Percentiles rank a stretch among this genome's conserved stretches.
Evolutionary conservation across 2,888 invertebrate genomes (phyloP).

Genomic region (Pyrochroa serraticornis): DNA sequence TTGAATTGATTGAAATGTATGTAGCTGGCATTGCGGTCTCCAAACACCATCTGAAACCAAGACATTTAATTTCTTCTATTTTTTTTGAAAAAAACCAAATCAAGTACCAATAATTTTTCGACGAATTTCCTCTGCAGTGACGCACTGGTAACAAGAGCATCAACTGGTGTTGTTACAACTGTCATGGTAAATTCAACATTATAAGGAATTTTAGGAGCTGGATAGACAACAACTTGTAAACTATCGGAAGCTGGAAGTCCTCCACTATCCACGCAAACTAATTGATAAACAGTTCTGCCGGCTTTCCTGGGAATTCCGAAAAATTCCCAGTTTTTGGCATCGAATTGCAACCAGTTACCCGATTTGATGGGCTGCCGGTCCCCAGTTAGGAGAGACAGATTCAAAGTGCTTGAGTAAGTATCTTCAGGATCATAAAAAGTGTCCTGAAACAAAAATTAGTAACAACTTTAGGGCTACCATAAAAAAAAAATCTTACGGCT

Average conservation of each 20-base stretch:
- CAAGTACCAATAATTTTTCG: slow-evolving; percentile 69
- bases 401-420: slow-evolving; percentile 74
- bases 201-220: slow-evolving; percentile 68
- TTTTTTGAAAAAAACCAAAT: neutral
- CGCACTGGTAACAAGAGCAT: slow-evolving; percentile 73
- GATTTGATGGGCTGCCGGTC: slow-evolving; percentile 71
- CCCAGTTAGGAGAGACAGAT: slow-evolving; percentile 74
- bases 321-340: slow-evolving; percentile 86
- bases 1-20: slow-evolving; percentile 77
- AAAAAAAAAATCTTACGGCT: slow-evolving; percentile 61
- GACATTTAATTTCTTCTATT: neutral
- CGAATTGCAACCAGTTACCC: slow-evolving; percentile 88
- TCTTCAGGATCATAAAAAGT: slow-evolving; percentile 91
- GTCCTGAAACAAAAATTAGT: slow-evolving; percentile 62
- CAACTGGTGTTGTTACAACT: slow-evolving; percentile 66
- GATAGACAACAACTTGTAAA: slow-evolving; percentile 74
- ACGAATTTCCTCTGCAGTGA: slow-evolving; percentile 79
- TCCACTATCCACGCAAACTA: slow-evolving; percentile 77
- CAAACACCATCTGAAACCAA: slow-evolving; percentile 69
- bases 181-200: slow-evolving; percentile 83
- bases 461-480: neutral
- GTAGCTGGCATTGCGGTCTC: slow-evolving; percentile 73
- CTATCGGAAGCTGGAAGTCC: slow-evolving; percentile 80
- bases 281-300: slow-evolving; percentile 77
- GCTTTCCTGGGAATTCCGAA: slow-evolving; percentile 78